Percentiles rank a stretch among this genome's conserved stretches.
Conservation (phyloP, 2,888 invertebrate species). For the Stictocephala bisonia region DNA sequence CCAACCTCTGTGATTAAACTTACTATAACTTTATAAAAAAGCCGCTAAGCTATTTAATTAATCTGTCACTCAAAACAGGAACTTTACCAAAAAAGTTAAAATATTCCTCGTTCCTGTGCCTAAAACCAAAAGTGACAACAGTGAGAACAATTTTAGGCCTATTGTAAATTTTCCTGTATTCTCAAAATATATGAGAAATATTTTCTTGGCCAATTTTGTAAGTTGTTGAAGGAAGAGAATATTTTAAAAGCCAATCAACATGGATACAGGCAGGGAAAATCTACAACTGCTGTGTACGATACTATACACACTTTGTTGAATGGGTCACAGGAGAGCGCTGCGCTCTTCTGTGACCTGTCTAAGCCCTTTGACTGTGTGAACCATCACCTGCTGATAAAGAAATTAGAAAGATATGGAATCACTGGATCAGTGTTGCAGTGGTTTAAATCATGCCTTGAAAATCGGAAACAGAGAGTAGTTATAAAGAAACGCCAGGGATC, state of each 20-base stretch:
- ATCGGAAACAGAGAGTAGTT: not conserved
- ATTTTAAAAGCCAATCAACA: not conserved
- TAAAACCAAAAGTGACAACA: not conserved
- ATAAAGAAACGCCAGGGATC: not conserved
- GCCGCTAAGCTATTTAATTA: not conserved
- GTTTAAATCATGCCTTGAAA: not conserved
- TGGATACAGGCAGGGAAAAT: not conserved
- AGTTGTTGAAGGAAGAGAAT: not conserved
- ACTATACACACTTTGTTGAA: not conserved
- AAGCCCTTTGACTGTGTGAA: constrained; percentile 2
- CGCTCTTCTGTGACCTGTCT: not conserved
- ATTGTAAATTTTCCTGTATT: not conserved
- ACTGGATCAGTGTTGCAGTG: not conserved
- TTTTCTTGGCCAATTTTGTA: not conserved
- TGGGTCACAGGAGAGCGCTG: constrained; percentile 10
- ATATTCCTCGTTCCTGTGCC: not conserved
- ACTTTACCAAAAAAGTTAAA: not conserved
- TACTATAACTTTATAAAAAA: not conserved
- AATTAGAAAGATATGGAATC: not conserved
- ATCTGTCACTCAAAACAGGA: not conserved
- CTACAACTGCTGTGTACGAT: not conserved
- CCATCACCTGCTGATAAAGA: not conserved
- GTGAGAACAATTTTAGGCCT: not conserved
- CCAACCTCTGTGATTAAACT: not conserved
- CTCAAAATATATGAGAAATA: constrained; percentile 1